Evolutionary conservation across 2,797 vertebrate genomes (phyloP).

Genomic region (Gastrophryne carolinensis): DNA sequence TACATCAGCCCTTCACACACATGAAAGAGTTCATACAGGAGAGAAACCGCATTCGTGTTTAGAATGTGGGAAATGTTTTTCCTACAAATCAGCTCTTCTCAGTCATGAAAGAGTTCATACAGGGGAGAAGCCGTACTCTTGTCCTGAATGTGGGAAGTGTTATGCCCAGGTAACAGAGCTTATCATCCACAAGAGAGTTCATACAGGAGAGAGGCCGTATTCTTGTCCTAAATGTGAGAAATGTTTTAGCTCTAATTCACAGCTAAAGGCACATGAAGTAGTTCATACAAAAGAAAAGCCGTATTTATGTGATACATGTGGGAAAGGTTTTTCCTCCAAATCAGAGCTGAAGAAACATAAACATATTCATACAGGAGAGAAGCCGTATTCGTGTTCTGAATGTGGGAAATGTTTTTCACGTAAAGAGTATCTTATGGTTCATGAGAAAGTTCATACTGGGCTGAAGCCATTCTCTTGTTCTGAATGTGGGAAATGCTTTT

Average conservation of each 20-base stretch:
- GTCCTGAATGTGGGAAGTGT: conserved; percentile 35
- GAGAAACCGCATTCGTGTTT: neutral
- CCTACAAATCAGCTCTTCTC: conserved; percentile 46
- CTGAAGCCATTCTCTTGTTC: neutral
- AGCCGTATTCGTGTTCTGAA: neutral
- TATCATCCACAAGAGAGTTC: conserved; percentile 15
- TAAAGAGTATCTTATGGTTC: neutral
- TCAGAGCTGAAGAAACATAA: neutral
- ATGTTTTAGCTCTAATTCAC: conserved; percentile 30
- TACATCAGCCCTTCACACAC: neutral
- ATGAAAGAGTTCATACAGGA: neutral
- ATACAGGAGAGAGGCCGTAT: conserved; percentile 43
- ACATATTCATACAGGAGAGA: neutral
- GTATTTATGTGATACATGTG: neutral
- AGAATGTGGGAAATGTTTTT: conserved; percentile 44
- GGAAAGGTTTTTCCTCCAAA: neutral
- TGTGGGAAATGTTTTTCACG: neutral
- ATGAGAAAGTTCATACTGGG: neutral
- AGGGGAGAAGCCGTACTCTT: conserved; percentile 35
- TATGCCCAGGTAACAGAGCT: conserved; percentile 31
- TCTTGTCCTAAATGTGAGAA: conserved; percentile 34
- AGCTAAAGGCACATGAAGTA: neutral
- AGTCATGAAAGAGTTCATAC: conserved; percentile 39
- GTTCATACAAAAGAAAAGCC: neutral
- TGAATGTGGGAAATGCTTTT: neutral